Evolutionary conservation across 2,797 vertebrate genomes (phyloP).

Genomic region (Vultur gryphus): DNA sequence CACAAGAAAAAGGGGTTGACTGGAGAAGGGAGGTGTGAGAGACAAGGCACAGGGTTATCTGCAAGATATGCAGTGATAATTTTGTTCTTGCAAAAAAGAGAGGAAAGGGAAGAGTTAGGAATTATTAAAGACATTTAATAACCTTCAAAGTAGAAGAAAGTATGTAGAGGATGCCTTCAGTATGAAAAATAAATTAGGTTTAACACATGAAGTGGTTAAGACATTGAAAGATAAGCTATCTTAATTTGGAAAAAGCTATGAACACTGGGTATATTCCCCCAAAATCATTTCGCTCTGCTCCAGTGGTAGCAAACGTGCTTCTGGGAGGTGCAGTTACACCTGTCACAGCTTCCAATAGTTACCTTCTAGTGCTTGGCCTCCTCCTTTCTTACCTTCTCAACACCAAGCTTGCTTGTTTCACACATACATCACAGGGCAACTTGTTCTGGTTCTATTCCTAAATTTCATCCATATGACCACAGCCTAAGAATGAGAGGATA

Average conservation of each 20-base stretch:
- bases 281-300: background rate
- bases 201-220: background rate
- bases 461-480: background rate
- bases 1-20: background rate
- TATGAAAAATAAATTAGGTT: background rate
- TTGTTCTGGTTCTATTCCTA: background rate
- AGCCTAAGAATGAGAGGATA: background rate
- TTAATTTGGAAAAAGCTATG: background rate
- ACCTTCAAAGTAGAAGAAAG: background rate
- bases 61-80: slow-evolving; percentile 16
- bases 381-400: background rate
- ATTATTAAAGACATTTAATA: background rate
- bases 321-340: background rate
- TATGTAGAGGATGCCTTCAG: background rate
- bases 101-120: background rate
- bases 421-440: background rate
- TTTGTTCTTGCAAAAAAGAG: background rate
- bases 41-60: background rate
- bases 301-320: background rate
- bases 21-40: slow-evolving; percentile 1
- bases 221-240: background rate
- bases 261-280: background rate
- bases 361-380: background rate
- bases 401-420: background rate
- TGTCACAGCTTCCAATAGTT: background rate